Evolutionary conservation across 2,113 vertebrate genomes (phyloP), one percentile per base, ranked within the genome.

Genomic region (Dromiciops gliroides): DNA sequence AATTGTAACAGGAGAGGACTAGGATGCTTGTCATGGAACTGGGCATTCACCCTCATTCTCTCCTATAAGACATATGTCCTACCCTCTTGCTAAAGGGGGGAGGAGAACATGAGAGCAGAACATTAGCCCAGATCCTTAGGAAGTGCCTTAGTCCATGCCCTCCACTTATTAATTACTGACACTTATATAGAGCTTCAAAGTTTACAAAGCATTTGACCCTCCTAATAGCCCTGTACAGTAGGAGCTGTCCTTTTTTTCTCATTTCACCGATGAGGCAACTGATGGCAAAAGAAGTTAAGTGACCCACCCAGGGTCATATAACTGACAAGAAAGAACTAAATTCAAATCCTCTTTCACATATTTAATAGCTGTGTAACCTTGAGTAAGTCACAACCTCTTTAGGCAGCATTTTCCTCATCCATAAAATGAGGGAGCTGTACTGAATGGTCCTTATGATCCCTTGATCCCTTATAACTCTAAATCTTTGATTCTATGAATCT

Each of bases 121-220:
- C 2, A 22, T 83, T 44, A 83, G n/a, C 37, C 37, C n/a, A 83
- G 67, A 83, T 83, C 16, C 2, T 83, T 44, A n/a, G 7, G 19
- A 83, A 83, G 19, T 83, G 19, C 16, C 37, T 19, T 44, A n/a
- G 2, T 67, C 31, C 11, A 83, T 16, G 16, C n/a, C 67, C 19
- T 83, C n/a, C 19, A 44, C 67, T 44, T 83, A 44, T 44, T 83
- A 83, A 44, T 6, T 75, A n/a, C 16, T 22, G 7, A 83, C 8
- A 47, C 49, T 90, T 52, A 8, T 89, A 51, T 3, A 91, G 31
- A 37, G 3, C 19, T 93, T 89, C 51, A 90, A 0, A 22, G 11
- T 56, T 91, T 96, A 50, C 92, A 92, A 93, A 37, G 22, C 50
- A 53, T 53, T 90, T 89, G 23, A 28, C 4, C 91, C 51, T 94